Evolutionary conservation across 92 coral and sea anemone species (phyloP), one percentile per base, ranked within the genome.

Genomic region (Palythoa grandiflora): DNA sequence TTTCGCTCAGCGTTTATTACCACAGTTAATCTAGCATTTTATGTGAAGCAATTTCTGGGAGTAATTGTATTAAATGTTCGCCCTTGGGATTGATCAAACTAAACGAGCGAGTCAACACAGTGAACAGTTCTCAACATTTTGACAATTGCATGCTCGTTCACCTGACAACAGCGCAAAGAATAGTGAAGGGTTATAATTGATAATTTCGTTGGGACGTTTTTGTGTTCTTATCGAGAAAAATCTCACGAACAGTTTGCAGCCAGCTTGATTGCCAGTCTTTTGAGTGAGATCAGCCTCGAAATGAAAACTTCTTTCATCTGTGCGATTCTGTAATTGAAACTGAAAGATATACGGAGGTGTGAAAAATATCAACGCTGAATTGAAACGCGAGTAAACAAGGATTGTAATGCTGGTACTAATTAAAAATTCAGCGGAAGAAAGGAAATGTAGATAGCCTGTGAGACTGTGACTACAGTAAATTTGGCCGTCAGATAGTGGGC

Each of bases 61-160:
- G 61, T 94, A 90, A 92, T 90, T 92, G 88, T 83, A 28, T 90
- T 35, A 85, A 84, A 88, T 90, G 84, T 86, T 80, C 91, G 88
- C 93, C 92, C 91, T 74, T 78, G 94, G 88, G 93, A 89, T 70
- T 87, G 77, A 72, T 44, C 38, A 36, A 50, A 71, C 85, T 83
- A 73, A 90, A 94, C 88, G 86, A 85, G 89, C 83, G 52, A 80
- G 91, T 93, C 96, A 93, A 86, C 92, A 89, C 91, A 78, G 2
- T 81, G 86, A 63, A 47, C 51, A 60, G 55, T 13, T 81, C 75
- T 65, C 60, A 48, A 65, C 76, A 19, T 11, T 15, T 19, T 19
- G 71, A 81, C 86, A 81, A 81, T 68, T n/a, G 61, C 63, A 40
- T n/a, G 86, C 75, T 81, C 86, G 15, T 38, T 50, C n/a, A 81